phyloP scores from a whole-genome alignment of 35 echinoderm and acorn worm genomes.

The Lytechinus variegatus region DNA sequence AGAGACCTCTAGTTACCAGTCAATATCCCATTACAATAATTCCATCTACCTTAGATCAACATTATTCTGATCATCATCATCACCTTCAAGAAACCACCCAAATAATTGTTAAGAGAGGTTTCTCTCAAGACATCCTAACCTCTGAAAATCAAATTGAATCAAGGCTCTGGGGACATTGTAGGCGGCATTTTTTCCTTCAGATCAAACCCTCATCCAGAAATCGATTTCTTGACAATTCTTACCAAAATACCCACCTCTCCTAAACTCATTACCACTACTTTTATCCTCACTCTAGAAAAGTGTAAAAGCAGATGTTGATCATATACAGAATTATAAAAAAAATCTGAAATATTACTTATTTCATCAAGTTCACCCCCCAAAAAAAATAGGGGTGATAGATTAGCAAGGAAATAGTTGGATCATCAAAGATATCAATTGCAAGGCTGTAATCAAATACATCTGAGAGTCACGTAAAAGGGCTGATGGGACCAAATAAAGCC shows the following conservation, averaged over 20 bases:
- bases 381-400: neutral
- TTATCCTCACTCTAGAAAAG: neutral
- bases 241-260: neutral
- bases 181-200: neutral
- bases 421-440: neutral
- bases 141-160: neutral
- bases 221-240: neutral
- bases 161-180: neutral
- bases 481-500: neutral
- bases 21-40: neutral
- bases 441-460: neutral
- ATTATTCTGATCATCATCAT: neutral
- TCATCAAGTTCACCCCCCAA: neutral
- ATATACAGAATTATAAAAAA: neutral
- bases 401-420: neutral
- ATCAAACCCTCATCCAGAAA: neutral
- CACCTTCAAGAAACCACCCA: neutral
- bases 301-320: neutral
- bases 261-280: neutral
- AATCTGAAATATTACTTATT: neutral
- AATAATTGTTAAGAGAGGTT: neutral
- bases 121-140: neutral
- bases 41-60: neutral
- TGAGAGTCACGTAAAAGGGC: neutral
- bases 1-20: neutral